phyloP scores from a whole-genome alignment of 1,140 invertebrate genomes.

The Anastatus disparis region DNA sequence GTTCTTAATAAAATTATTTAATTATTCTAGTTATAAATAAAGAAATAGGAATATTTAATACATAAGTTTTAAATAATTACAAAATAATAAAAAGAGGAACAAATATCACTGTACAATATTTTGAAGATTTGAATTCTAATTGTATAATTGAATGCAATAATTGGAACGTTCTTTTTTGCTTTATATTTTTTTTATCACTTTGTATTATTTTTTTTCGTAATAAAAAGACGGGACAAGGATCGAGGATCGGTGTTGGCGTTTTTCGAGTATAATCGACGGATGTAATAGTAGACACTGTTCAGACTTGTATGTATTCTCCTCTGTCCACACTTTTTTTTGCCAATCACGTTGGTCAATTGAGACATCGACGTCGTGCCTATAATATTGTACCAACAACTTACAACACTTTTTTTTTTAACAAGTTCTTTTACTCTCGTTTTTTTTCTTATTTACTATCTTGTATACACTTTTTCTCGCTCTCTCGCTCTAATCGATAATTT shows the following conservation, averaged over 20 bases:
- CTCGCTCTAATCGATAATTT: conserved; percentile 46
- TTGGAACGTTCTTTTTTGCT: conserved; percentile 30
- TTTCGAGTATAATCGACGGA: conserved; percentile 55
- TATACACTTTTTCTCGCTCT: conserved; percentile 42
- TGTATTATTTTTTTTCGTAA: conserved; percentile 6
- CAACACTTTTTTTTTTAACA: conserved; percentile 59
- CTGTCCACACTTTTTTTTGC: conserved; percentile 55
- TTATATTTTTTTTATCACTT: conserved; percentile 25
- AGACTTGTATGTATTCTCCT: conserved; percentile 65
- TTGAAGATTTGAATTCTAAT: conserved; percentile 16
- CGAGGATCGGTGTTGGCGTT: conserved; percentile 41
- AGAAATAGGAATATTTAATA: neutral
- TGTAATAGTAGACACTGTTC: conserved; percentile 61
- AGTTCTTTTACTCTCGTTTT: conserved; percentile 44
- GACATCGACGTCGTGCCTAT: conserved; percentile 53
- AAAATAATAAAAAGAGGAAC: conserved; percentile 15
- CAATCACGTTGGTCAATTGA: conserved; percentile 55
- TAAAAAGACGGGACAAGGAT: conserved; percentile 39
- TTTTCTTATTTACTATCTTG: conserved; percentile 30
- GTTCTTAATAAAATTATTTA: too few species aligned
- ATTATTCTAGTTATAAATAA: neutral
- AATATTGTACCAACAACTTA: conserved; percentile 57
- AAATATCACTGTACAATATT: conserved; percentile 40
- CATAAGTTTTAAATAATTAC: neutral
- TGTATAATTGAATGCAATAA: conserved; percentile 27